Conservation (phyloP, 2,888 invertebrate species). For the Harpalus rubripes region DNA sequence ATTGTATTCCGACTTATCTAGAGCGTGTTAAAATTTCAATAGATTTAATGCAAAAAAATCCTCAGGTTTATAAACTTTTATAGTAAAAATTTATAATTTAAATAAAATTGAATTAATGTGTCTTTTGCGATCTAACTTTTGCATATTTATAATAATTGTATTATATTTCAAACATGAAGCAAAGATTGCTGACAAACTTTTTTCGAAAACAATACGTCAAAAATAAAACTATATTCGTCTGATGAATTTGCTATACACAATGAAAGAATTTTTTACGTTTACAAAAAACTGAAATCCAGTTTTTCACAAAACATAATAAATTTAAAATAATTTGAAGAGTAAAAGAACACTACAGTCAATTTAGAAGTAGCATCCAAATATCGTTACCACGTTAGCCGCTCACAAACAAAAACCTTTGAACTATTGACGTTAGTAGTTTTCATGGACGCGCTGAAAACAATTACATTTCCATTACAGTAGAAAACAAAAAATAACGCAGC, state of each 20-base stretch:
- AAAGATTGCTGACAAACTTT: neutral
- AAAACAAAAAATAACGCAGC: constrained; percentile 38
- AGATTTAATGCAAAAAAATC: no score
- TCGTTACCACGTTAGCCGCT: constrained; percentile 38
- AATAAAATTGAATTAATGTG: neutral
- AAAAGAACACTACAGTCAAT: constrained; percentile 33
- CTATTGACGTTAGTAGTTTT: constrained; percentile 43
- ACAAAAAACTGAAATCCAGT: constrained; percentile 11
- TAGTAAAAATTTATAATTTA: neutral
- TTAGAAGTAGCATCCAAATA: constrained; percentile 46
- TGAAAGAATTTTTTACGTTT: neutral
- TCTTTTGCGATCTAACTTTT: neutral
- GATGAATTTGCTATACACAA: neutral
- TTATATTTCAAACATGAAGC: neutral
- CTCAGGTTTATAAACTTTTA: no score
- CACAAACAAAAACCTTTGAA: constrained; percentile 47
- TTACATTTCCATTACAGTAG: constrained; percentile 58
- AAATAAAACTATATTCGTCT: constrained; percentile 2
- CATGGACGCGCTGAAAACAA: constrained; percentile 53
- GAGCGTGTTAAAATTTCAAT: no score
- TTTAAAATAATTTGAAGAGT: constrained; percentile 36
- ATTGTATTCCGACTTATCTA: no score
- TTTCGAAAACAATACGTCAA: neutral
- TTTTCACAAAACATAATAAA: constrained; percentile 30
- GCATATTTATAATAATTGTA: neutral